Conservation (phyloP, 2,888 invertebrate species). For the Teinopalpus imperialis region DNA sequence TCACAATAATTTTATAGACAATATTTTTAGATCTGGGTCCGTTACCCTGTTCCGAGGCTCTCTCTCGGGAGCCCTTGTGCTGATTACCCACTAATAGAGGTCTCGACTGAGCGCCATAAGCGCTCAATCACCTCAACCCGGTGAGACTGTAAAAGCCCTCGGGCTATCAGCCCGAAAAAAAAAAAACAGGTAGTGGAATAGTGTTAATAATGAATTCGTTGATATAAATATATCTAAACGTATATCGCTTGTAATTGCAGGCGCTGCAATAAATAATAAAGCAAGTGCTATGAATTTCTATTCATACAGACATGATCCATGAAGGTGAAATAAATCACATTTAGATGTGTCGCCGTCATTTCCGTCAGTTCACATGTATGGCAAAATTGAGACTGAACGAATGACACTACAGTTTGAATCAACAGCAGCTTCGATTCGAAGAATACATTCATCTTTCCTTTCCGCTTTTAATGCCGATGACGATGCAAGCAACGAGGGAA, state of each 20-base stretch:
- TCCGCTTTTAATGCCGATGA: slow-evolving; percentile 22
- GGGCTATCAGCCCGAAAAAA: too few relatives aligned
- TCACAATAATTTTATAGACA: too few relatives aligned
- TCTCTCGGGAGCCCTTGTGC: too few relatives aligned
- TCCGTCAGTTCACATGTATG: slow-evolving; percentile 29
- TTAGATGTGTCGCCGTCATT: slow-evolving; percentile 23
- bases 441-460: slow-evolving; percentile 26
- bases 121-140: too few relatives aligned
- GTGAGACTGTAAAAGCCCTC: too few relatives aligned
- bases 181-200: slow-evolving; percentile 4
- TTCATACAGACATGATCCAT: slow-evolving; percentile 29
- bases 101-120: too few relatives aligned
- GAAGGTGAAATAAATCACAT: slow-evolving; percentile 23
- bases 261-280: slow-evolving; percentile 29
- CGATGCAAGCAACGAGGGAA: too few relatives aligned
- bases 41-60: too few relatives aligned
- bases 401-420: slow-evolving; percentile 24
- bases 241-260: slow-evolving; percentile 24
- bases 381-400: slow-evolving; percentile 28
- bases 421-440: slow-evolving; percentile 24
- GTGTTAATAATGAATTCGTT: slow-evolving; percentile 5
- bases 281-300: slow-evolving; percentile 32
- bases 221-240: slow-evolving; percentile 13
- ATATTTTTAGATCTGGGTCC: too few relatives aligned
- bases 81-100: too few relatives aligned